Percentiles rank a stretch among this genome's conserved stretches.
Conservation (phyloP, 2,113 vertebrate species). For the Climacteris rufus region DNA sequence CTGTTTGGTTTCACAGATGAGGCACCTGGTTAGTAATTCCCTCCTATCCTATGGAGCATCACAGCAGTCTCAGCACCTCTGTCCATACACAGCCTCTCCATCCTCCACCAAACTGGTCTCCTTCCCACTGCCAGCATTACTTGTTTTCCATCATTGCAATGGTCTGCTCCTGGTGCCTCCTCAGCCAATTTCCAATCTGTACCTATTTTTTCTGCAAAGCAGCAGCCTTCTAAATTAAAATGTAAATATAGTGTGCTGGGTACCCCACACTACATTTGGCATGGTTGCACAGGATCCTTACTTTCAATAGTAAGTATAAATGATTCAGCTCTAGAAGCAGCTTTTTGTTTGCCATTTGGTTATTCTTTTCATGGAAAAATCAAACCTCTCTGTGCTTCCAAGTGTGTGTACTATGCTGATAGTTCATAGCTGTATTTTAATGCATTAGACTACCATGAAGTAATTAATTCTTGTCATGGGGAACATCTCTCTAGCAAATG, state of each 20-base stretch:
- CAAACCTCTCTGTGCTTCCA: background rate
- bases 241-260: background rate
- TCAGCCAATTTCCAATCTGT: background rate
- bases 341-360: background rate
- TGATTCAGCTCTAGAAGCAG: background rate
- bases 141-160: background rate
- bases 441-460: background rate
- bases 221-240: background rate
- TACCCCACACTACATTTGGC: background rate
- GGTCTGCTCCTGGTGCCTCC: background rate
- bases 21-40: background rate
- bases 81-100: background rate
- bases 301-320: background rate
- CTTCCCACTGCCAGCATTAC: background rate
- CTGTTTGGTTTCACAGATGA: background rate
- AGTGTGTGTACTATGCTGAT: background rate
- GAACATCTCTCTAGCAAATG: background rate
- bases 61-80: background rate
- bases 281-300: background rate
- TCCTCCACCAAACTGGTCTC: background rate
- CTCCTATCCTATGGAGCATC: background rate
- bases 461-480: background rate
- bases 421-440: background rate
- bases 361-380: background rate
- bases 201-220: background rate